Percentiles rank a stretch among this genome's conserved stretches.
phyloP scores from a whole-genome alignment of 1,140 invertebrate genomes.

The Eupeodes corollae region DNA sequence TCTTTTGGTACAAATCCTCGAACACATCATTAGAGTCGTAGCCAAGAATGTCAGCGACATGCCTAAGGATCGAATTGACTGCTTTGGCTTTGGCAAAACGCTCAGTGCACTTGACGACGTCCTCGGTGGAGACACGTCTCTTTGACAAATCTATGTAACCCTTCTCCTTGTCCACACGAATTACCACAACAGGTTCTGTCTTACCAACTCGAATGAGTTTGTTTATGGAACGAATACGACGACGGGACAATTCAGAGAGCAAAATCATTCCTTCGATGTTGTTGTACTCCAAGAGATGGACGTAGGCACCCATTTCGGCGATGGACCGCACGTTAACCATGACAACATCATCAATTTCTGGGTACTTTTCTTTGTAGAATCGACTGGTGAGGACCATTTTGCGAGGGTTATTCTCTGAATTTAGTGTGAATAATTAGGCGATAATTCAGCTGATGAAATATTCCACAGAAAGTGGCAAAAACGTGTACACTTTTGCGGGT shows the following conservation, averaged over 20 bases:
- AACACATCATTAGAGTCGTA: constrained; percentile 86
- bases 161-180: constrained; percentile 99
- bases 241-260: constrained; percentile 89
- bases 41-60: constrained; percentile 89
- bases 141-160: constrained; percentile 99
- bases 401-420: background rate
- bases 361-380: constrained; percentile 96
- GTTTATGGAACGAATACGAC: constrained; percentile 98
- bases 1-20: constrained; percentile 91
- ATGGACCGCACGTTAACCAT: constrained; percentile 98
- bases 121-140: constrained; percentile 93
- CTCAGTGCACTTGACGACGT: constrained; percentile 96
- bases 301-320: constrained; percentile 99
- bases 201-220: constrained; percentile 97
- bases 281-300: constrained; percentile 95
- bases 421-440: background rate
- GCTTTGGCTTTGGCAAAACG: constrained; percentile 97
- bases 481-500: constrained; percentile 8
- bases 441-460: constrained; percentile 3
- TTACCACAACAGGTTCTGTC: constrained; percentile 98
- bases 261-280: constrained; percentile 97
- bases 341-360: constrained; percentile 97
- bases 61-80: constrained; percentile 93
- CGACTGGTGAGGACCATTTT: constrained; percentile 89
- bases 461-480: constrained; percentile 6